Evolutionary conservation across 2,888 invertebrate genomes (phyloP).

Genomic region (Drosophila putrida): DNA sequence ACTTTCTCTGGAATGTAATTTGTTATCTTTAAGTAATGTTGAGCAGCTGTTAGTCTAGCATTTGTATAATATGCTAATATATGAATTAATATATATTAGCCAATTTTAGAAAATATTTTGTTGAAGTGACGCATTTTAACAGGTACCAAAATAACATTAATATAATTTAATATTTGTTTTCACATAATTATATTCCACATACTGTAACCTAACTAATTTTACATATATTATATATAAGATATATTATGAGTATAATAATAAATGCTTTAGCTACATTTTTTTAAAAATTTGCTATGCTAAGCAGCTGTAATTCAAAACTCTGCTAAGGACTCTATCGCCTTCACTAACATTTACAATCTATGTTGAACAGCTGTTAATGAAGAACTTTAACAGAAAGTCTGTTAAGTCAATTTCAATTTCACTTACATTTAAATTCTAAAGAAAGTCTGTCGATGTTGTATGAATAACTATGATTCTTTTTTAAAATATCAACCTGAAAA

Average conservation of each 20-base stretch:
- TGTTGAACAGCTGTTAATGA: not conserved
- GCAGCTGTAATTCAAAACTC: not conserved
- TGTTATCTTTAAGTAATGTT: not conserved
- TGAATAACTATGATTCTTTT: not conserved
- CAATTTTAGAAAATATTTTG: not conserved
- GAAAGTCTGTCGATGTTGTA: not conserved
- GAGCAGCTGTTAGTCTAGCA: not conserved
- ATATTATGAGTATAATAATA: too few species aligned
- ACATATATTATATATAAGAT: too few species aligned
- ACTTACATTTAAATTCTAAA: not conserved
- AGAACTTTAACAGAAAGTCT: too few species aligned
- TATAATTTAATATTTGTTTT: too few species aligned
- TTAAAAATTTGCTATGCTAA: not conserved
- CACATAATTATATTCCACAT: too few species aligned
- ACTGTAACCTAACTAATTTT: too few species aligned
- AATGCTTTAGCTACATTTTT: too few species aligned
- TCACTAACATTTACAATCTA: not conserved
- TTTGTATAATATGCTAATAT: not conserved
- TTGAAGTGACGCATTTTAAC: not conserved
- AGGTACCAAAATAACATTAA: too few species aligned
- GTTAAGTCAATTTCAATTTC: not conserved
- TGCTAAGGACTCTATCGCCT: not conserved
- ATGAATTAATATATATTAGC: not conserved
- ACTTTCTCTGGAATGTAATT: not conserved
- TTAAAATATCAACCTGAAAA: slow-evolving; percentile 12